Percentiles rank a stretch among this genome's conserved stretches.
Conservation (phyloP, 2,888 invertebrate genomes). For the Pseudoips prasinana region DNA sequence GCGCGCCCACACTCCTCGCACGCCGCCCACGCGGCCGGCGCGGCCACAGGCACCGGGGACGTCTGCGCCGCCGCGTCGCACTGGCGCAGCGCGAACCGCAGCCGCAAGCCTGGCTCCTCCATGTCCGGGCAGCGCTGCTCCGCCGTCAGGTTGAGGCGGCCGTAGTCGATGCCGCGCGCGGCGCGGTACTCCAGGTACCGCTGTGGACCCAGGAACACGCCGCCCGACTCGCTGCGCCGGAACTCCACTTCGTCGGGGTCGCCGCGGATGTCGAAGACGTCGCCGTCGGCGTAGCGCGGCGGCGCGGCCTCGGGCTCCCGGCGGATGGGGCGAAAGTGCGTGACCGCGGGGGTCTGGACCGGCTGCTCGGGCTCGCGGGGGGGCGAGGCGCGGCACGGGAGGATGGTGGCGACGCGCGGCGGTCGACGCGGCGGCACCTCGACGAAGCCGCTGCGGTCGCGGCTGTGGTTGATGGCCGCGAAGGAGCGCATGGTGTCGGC, state of each 20-base stretch:
- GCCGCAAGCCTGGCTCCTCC: slow-evolving; percentile 74
- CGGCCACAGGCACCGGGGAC: slow-evolving; percentile 39
- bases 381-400: slow-evolving; percentile 64
- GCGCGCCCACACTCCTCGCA: slow-evolving; percentile 63
- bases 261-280: slow-evolving; percentile 86
- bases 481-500: slow-evolving; percentile 74
- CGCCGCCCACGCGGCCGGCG: slow-evolving; percentile 45
- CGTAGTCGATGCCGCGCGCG: slow-evolving; percentile 63
- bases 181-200: slow-evolving; percentile 80
- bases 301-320: slow-evolving; percentile 66
- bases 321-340: slow-evolving; percentile 92
- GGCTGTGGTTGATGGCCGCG: slow-evolving; percentile 83
- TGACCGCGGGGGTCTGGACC: slow-evolving; percentile 87
- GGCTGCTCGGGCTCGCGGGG: slow-evolving; percentile 28
- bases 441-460: slow-evolving; percentile 83
- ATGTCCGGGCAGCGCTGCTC: slow-evolving; percentile 61
- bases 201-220: slow-evolving; percentile 80
- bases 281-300: slow-evolving; percentile 84
- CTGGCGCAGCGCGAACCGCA: slow-evolving; percentile 85
- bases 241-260: slow-evolving; percentile 85
- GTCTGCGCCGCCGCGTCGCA: slow-evolving; percentile 62
- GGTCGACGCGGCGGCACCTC: slow-evolving; percentile 80
- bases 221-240: slow-evolving; percentile 85
- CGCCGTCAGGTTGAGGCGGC: slow-evolving; percentile 56
- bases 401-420: slow-evolving; percentile 78